Evolutionary conservation across 2,888 invertebrate genomes (phyloP).

Genomic region (Eledone cirrhosa): DNA sequence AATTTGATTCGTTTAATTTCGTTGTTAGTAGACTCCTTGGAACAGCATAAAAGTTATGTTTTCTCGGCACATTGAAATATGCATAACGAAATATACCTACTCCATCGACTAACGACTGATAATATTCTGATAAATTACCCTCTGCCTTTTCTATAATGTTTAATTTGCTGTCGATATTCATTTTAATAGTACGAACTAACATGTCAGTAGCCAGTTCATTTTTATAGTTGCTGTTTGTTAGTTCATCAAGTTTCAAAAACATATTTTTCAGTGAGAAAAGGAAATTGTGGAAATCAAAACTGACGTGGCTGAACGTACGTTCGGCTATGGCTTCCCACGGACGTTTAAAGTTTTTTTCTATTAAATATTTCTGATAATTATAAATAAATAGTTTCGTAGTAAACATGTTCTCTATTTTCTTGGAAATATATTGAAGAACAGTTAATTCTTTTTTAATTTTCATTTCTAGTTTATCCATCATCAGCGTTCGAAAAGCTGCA

Average conservation of each 20-base stretch:
- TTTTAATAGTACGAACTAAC: not conserved
- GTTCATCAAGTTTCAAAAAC: too few relatives aligned
- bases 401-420: not conserved
- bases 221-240: too few relatives aligned
- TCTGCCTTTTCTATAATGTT: not conserved
- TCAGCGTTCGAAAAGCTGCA: not conserved
- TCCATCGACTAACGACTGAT: not conserved
- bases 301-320: not conserved
- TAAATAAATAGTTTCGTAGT: not conserved
- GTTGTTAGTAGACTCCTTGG: not conserved
- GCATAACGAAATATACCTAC: not conserved
- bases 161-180: not conserved
- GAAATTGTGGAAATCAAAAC: not conserved
- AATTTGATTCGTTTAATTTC: not conserved
- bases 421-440: not conserved
- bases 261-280: not conserved
- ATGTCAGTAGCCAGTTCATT: not conserved
- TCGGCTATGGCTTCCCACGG: not conserved
- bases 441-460: not conserved
- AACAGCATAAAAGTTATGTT: not conserved
- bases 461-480: not conserved
- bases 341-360: not conserved
- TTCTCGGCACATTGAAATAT: not conserved
- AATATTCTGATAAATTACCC: not conserved
- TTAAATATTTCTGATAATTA: slow-evolving; percentile 10